phyloP scores from a whole-genome alignment of 2,888 invertebrate species.

The Euspilapteryx auroguttella region DNA sequence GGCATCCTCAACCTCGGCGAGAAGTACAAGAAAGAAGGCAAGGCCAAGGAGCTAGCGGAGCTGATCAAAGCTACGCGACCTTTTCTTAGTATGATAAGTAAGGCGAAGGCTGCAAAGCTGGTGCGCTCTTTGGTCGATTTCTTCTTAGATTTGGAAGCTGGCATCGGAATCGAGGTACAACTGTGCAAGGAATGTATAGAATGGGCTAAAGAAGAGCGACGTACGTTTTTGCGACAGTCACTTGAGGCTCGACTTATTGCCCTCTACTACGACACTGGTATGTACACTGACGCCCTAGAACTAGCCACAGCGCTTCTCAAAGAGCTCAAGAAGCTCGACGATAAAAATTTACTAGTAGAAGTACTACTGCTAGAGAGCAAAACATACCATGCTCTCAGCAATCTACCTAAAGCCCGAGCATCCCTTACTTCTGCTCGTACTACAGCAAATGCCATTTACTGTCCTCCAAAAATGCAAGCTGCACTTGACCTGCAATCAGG shows the following conservation, averaged over 20 bases:
- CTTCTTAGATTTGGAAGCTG: constrained; percentile 95
- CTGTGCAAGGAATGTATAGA: constrained; percentile 97
- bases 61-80: constrained; percentile 95
- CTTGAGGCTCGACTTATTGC: constrained; percentile 94
- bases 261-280: constrained; percentile 89
- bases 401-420: constrained; percentile 94
- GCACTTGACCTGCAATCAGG: constrained; percentile 97
- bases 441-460: constrained; percentile 99
- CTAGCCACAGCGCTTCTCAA: constrained; percentile 85
- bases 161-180: constrained; percentile 92
- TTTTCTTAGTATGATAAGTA: constrained; percentile 92
- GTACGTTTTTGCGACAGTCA: constrained; percentile 95
- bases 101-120: constrained; percentile 98
- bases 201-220: constrained; percentile 97
- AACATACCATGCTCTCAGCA: constrained; percentile 96
- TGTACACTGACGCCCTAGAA: constrained; percentile 84
- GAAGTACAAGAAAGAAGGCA: constrained; percentile 89
- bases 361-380: constrained; percentile 98
- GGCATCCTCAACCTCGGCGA: constrained; percentile 91
- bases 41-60: constrained; percentile 89
- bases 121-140: constrained; percentile 96
- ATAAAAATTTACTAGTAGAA: constrained; percentile 97
- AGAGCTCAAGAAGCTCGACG: constrained; percentile 98
- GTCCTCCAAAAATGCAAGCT: constrained; percentile 98
- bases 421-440: constrained; percentile 97